Evolutionary conservation across 2,888 invertebrate species (phyloP).

Genomic region (Coleophora flavipennella): DNA sequence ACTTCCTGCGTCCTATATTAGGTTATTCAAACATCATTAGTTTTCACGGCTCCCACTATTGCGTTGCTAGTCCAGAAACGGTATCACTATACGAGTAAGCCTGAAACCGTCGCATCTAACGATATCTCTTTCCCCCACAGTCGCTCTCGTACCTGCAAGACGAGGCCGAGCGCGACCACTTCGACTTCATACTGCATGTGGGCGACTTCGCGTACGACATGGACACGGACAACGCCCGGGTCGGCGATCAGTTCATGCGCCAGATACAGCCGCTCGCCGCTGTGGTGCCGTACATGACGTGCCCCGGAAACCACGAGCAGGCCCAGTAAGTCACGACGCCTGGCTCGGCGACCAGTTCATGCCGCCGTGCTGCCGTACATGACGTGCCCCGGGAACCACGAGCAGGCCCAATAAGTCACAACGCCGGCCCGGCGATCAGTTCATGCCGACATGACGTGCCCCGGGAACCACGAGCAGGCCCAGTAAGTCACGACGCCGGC

Average conservation of each 20-base stretch:
- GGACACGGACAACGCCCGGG: slow-evolving; percentile 82
- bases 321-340: slow-evolving; percentile 75
- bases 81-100: too few relatives aligned
- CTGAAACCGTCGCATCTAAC: too few relatives aligned
- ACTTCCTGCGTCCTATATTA: too few relatives aligned
- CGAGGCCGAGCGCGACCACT: slow-evolving; percentile 84
- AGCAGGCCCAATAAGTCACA: slow-evolving; percentile 80
- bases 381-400: slow-evolving; percentile 87
- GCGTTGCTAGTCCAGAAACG: too few relatives aligned
- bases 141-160: slow-evolving; percentile 88
- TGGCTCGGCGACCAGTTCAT: background rate
- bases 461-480: slow-evolving; percentile 85
- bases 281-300: slow-evolving; percentile 92
- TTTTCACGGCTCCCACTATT: too few relatives aligned
- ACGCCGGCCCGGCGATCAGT: background rate
- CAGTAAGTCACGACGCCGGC: slow-evolving; percentile 75
- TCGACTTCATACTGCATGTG: slow-evolving; percentile 91
- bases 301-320: slow-evolving; percentile 93
- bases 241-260: slow-evolving; percentile 95
- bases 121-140: slow-evolving; percentile 23
- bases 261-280: slow-evolving; percentile 93
- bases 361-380: slow-evolving; percentile 88
- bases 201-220: slow-evolving; percentile 98
- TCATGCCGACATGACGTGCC: slow-evolving; percentile 81
- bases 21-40: too few relatives aligned